Conservation (phyloP, 1,140 invertebrate genomes). For the Caenorhabditis briggsae region DNA sequence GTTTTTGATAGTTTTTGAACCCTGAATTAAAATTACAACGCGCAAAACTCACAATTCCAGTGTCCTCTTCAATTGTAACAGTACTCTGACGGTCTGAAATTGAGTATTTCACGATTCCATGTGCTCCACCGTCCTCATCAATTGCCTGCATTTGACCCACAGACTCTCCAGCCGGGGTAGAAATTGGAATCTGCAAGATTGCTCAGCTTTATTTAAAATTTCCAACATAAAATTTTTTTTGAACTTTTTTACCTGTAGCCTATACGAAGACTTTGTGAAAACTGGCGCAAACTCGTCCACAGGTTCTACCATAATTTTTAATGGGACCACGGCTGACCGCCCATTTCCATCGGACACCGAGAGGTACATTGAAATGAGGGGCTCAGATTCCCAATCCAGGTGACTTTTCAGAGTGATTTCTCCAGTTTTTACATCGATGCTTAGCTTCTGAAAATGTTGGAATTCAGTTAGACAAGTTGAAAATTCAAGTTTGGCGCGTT, state of each 20-base stretch:
- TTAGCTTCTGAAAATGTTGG: slow-evolving; percentile 57
- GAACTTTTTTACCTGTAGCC: slow-evolving; percentile 70
- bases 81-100: slow-evolving; percentile 59
- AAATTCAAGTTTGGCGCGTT: no score
- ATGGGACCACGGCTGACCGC: slow-evolving; percentile 69
- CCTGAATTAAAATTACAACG: no score
- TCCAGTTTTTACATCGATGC: slow-evolving; percentile 60
- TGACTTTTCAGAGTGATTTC: slow-evolving; percentile 40
- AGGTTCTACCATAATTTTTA: slow-evolving; percentile 69
- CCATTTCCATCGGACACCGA: slow-evolving; percentile 65
- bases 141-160: slow-evolving; percentile 71
- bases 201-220: not conserved
- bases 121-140: slow-evolving; percentile 69
- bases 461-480: not conserved
- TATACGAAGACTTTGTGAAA: slow-evolving; percentile 71
- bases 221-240: not conserved
- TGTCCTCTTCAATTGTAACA: slow-evolving; percentile 67
- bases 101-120: slow-evolving; percentile 70
- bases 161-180: slow-evolving; percentile 61
- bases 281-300: slow-evolving; percentile 76
- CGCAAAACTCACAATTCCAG: slow-evolving; percentile 61
- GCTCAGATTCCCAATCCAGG: slow-evolving; percentile 65
- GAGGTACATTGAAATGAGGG: slow-evolving; percentile 67
- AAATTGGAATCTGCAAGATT: slow-evolving; percentile 70
- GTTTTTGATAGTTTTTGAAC: no score